phyloP scores from a whole-genome alignment of 2,888 invertebrate species.

The Thereva nobilitata region DNA sequence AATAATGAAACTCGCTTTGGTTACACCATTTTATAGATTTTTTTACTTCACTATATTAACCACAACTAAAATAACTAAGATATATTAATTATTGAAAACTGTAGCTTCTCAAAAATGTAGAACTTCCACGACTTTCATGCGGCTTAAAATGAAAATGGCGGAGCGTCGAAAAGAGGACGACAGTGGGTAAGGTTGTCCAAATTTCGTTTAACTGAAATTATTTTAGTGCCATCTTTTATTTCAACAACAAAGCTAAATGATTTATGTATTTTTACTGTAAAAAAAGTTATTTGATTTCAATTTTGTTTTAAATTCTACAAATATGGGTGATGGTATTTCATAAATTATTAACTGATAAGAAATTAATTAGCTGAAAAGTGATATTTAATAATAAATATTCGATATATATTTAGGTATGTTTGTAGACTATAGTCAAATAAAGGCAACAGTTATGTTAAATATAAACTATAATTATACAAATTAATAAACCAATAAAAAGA shows the following conservation, averaged over 20 bases:
- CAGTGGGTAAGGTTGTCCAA: slow-evolving; percentile 8
- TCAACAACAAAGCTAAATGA: not conserved
- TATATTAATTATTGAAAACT: slow-evolving; percentile 16
- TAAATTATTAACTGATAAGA: no score
- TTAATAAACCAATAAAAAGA: no score
- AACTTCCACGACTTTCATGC: slow-evolving; percentile 39
- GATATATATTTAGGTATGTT: no score
- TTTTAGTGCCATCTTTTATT: slow-evolving; percentile 1
- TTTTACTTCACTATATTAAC: not conserved
- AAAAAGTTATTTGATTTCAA: not conserved
- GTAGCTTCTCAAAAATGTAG: slow-evolving; percentile 5
- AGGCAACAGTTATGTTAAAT: no score
- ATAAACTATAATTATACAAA: no score
- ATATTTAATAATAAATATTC: no score
- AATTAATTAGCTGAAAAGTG: no score
- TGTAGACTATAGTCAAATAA: no score
- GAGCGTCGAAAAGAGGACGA: slow-evolving; percentile 38
- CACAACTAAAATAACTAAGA: not conserved
- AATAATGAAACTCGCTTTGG: no score
- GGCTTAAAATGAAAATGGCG: slow-evolving; percentile 43
- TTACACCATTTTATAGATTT: no score
- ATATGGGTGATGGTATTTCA: no score
- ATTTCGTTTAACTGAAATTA: not conserved
- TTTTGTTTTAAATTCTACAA: no score
- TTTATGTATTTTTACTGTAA: not conserved